Evolutionary conservation across 35 echinoderm and acorn worm species (phyloP), one percentile per base, ranked within the genome.

Genomic region (Hemicentrotus pulcherrimus): DNA sequence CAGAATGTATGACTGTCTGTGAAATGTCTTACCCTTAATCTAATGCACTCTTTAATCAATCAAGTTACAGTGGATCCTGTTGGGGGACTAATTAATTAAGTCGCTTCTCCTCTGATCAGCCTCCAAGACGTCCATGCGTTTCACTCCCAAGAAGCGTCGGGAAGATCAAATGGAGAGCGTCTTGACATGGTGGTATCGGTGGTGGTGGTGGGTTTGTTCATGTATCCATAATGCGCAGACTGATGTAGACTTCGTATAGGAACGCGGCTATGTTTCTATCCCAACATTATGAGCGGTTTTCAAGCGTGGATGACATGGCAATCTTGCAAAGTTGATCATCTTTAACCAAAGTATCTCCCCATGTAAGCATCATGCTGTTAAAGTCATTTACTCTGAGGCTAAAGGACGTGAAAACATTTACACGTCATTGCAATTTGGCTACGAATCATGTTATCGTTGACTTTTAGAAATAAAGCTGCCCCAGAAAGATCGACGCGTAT

Each of bases 1-100:
- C 24, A 22, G 65, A 78, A 78, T 78, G 65, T 78, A 45, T 90
- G 88, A 33, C 88, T 90, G 46, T 32, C 88, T 90, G 88, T 90
- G 32, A 90, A 90, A 90, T 47, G 88, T 90, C 88, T 90, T 90
- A 90, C 88, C 88, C 88, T 90, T 90, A 90, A 90, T 90, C 88
- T 90, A 90, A 90, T 90, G 88, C 88, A 90, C 88, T 90, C 32
- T 90, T 90, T 93, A 93, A 93, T 93, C 48, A 93, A 93, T 93
- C 91, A 93, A 93, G 46, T 93, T 93, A 93, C 45, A 58, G 46
- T 31, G 46, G 48, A 58, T 47, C 32, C 91, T 46, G 45, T 93
- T 58, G 91, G 91, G 46, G 46, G 46, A 93, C 48, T 58, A 93
- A 58, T 93, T 93, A 93, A 47, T 93, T 90, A 33, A 47, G 88